Evolutionary conservation across 2,797 vertebrate species (phyloP), one percentile per base, ranked within the genome.

Genomic region (Pangasius sanitwongsei): DNA sequence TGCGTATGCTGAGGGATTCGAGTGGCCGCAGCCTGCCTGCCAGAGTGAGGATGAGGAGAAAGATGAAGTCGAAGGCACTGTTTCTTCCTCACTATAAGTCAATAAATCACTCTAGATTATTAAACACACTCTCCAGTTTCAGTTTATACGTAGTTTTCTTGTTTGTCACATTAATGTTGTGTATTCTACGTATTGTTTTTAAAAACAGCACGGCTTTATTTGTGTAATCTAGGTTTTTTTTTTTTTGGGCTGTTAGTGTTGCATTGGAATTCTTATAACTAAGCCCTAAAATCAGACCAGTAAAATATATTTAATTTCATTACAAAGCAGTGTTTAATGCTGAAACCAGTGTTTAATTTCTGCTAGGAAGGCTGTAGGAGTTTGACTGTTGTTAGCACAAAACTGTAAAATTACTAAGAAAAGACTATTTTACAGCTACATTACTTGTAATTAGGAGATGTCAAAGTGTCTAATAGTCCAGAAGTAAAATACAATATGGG

Each of bases 1-100:
- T 12, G 98, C 98, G 89, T 99, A 99, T 82, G 94, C 96, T 70
- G 97, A 98, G 31, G 94, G 92, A 88, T 98, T 98, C 92, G 96
- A 97, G 83, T 99, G 98, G 98, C 97, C 98, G 5, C 97, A 97
- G 80, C 96, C 96, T 0, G 95, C 95, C 84, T 94, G 93, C 63
- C 96, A 94, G n/a, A 96, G 94, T 82, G 97, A 98, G 67, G 97
- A 97, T 34, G 97, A 98, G 61, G 95, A 95, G 77, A 89, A 92
- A 87, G 95, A 95, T 41, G 95, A 96, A 78, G 90, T 87, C 86
- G 95, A 95, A 94, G 95, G 95, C 25, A 86, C 15, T 11, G 85
- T 74, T n/a, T 75, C 2, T 23, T 84, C n/a, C 41, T 53, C 44
- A 67, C 28, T 67, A 67, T 20, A 18, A 7, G 2, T 81, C 50